Base-by-base conservation (phyloP, 1,140 invertebrate species). In the Parasteatoda tepidariorum region DNA sequence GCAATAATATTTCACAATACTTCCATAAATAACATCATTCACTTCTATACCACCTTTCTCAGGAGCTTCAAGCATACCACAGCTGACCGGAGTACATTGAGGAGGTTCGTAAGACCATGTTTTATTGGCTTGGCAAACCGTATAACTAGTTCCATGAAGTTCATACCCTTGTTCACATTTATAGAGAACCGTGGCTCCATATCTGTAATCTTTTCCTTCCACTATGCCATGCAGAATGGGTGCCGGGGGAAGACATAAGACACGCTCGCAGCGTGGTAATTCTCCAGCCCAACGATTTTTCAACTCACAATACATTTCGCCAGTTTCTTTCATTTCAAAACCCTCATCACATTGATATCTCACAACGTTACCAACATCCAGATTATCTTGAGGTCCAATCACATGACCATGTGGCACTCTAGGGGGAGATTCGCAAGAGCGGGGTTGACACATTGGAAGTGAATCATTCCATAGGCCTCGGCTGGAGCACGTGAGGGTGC, bases 141-240 rank as follows among this genome's bases (percentile, higher is more conserved):
- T 74, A 11, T 71, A 84, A 57, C 33, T 55, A 3, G 88, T 88
- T 13, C 67, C 75, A 0, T 83, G 86, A 31, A 89, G 41, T 26
- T 86, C 83, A 84, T 90, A 90, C 18, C 89, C 89, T 24, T 84
- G 85, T 3, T 87, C 85, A 86, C 90, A 91, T 38, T 67, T 86
- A 81, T 91, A 91, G 0, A 59, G 86, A 1, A 88, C 85, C n/a
- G 87, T 85, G 2, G 79, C 86, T 15, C 85, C 84, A 70, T 54
- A 84, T 67, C 78, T 73, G 68, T 75, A 59, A 62, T 81, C 83
- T 34, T 33, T 84, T 4, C 70, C 73, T 68, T 75, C 79, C 41
- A 84, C 22, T 30, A 22, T 13, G 7, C 70, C 68, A 68, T 82
- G 48, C 7, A 22, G 28, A 13, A 73, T 59, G 2, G 55, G 1